phyloP scores from a whole-genome alignment of 2,113 vertebrate genomes.

The Narcine bancroftii region DNA sequence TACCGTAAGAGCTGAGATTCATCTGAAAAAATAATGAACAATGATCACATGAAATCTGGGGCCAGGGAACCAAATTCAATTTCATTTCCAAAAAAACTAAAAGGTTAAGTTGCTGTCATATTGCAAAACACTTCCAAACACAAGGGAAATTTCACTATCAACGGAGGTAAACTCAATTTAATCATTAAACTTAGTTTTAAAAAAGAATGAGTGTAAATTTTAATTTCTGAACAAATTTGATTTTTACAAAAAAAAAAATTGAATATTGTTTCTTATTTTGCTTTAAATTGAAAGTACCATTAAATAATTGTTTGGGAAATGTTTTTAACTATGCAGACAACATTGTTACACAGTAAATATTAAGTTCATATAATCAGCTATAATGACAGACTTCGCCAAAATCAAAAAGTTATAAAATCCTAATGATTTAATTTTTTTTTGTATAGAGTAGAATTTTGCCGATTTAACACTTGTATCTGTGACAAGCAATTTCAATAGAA shows the following conservation, averaged over 20 bases:
- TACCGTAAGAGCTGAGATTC: too few species aligned
- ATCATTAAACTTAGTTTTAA: neutral
- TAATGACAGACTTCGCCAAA: neutral
- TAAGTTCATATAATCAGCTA: too few species aligned
- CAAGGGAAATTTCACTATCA: neutral
- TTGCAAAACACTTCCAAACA: conserved; percentile 19
- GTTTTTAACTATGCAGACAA: neutral
- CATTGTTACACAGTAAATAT: too few species aligned
- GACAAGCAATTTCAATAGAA: neutral
- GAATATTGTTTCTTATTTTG: too few species aligned
- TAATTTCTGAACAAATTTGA: neutral
- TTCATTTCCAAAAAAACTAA: neutral
- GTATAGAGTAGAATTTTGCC: neutral
- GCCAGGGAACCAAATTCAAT: neutral
- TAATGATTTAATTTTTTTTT: neutral
- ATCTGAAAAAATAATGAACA: neutral
- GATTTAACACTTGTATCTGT: neutral
- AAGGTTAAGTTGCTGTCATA: neutral
- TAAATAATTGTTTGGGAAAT: neutral
- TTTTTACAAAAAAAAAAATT: too few species aligned
- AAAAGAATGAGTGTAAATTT: neutral
- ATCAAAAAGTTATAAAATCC: neutral
- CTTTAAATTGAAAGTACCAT: neutral
- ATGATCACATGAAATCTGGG: neutral
- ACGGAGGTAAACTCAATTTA: neutral